Conservation (phyloP, 92 coral and sea anemone species). For the Actinostola sp. region DNA sequence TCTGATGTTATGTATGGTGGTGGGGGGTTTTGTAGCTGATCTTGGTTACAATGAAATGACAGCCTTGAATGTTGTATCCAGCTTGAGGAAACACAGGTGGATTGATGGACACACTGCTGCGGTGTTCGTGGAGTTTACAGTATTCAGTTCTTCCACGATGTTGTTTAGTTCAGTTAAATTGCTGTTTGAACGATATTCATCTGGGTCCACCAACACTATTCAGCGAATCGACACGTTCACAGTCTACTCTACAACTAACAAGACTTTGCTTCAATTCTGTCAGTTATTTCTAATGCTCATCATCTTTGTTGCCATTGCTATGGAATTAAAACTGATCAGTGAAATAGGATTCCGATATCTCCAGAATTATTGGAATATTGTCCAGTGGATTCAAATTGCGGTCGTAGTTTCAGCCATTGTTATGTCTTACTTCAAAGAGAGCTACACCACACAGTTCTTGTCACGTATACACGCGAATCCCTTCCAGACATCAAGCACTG, state of each 20-base stretch:
- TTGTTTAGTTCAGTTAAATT: slow-evolving; percentile 59
- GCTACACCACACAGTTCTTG: slow-evolving; percentile 46
- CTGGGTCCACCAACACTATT: slow-evolving; percentile 31
- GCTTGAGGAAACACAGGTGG: slow-evolving; percentile 41
- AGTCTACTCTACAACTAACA: slow-evolving; percentile 48
- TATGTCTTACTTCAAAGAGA: slow-evolving; percentile 54
- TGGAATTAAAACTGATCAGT: slow-evolving; percentile 40
- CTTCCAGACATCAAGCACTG: slow-evolving; percentile 63
- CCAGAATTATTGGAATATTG: slow-evolving; percentile 54
- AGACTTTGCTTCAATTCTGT: slow-evolving; percentile 43
- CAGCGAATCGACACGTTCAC: slow-evolving; percentile 33
- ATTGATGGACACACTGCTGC: slow-evolving; percentile 57
- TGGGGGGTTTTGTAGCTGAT: slow-evolving; percentile 69
- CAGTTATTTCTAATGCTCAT: slow-evolving; percentile 55
- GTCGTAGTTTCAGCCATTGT: slow-evolving; percentile 42
- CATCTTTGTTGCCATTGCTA: slow-evolving; percentile 36
- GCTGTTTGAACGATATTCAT: slow-evolving; percentile 45
- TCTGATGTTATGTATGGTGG: slow-evolving; percentile 49
- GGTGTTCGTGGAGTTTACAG: slow-evolving; percentile 62
- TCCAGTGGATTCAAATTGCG: slow-evolving; percentile 48
- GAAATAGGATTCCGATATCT: slow-evolving; percentile 43
- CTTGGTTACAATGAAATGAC: slow-evolving; percentile 56
- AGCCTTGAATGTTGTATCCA: slow-evolving; percentile 30
- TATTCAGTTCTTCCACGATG: slow-evolving; percentile 55
- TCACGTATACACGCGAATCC: slow-evolving; percentile 50